Conservation (phyloP, 2,113 vertebrate species). For the Microcebus griseorufus region DNA sequence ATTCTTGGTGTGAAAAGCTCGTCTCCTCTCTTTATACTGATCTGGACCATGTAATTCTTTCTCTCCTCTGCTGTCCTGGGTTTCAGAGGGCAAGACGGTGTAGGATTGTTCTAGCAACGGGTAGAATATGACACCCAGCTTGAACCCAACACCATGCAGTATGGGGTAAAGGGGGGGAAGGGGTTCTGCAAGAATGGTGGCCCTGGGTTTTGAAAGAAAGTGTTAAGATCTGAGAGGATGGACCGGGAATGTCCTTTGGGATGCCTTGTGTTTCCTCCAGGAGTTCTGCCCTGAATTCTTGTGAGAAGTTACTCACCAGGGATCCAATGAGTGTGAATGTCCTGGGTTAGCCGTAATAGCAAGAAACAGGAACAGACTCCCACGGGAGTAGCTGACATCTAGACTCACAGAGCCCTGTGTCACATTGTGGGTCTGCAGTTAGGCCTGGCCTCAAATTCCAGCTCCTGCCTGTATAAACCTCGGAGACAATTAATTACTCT, state of each 20-base stretch:
- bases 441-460: background rate
- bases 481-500: too few species aligned
- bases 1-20: background rate
- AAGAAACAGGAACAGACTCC: background rate
- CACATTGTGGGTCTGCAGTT: background rate
- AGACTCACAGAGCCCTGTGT: background rate
- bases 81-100: background rate
- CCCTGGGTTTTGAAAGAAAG: background rate
- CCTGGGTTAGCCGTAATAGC: background rate
- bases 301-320: background rate
- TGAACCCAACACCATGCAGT: too few species aligned
- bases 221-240: background rate
- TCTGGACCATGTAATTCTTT: background rate
- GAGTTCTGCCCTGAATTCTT: background rate
- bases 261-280: background rate
- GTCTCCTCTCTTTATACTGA: background rate
- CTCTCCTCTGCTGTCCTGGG: background rate
- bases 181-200: background rate
- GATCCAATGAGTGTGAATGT: background rate
- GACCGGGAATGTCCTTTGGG: too few species aligned
- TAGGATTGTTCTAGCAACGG: fast-evolving
- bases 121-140: background rate
- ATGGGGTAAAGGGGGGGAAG: background rate
- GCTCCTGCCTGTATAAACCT: background rate
- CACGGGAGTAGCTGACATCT: background rate